These are phyloP conservation scores for Tinamus major DNA, from an alignment of 2,797 vertebrate species.

Conservation along the genomic window DNA sequence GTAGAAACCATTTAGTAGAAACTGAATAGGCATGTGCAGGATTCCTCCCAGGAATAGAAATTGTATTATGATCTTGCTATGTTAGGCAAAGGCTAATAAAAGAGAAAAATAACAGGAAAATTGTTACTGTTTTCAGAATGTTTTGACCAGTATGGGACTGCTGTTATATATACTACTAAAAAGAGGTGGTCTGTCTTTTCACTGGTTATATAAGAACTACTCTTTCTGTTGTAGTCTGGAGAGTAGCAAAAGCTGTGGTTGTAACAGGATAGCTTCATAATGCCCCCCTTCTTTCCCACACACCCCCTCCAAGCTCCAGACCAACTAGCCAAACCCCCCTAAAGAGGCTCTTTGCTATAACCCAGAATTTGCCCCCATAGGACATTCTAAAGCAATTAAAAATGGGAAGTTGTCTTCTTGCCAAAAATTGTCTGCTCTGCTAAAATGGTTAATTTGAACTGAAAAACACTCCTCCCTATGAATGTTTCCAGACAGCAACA, in stretches of 20 bases:
- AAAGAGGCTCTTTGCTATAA: neutral
- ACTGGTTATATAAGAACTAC: neutral
- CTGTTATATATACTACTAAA: neutral
- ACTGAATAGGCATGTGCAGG: rapidly evolving
- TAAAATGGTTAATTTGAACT: neutral
- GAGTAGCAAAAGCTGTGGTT: neutral
- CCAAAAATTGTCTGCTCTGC: neutral
- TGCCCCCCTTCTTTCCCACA: neutral
- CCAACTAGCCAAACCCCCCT: rapidly evolving
- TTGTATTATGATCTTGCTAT: rapidly evolving
- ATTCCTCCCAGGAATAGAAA: neutral
- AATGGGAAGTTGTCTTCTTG: neutral
- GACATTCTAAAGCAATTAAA: neutral
- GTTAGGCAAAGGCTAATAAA: neutral
- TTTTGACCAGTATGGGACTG: neutral
- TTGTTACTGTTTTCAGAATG: neutral
- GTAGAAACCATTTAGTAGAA: neutral
- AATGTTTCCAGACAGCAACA: neutral
- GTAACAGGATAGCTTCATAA: neutral
- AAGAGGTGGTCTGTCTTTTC: rapidly evolving
- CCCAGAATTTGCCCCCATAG: rapidly evolving
- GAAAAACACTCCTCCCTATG: neutral
- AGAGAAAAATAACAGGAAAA: neutral
- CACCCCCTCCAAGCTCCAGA: too few species aligned
- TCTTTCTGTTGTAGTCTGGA: neutral